Percentiles rank a stretch among this genome's conserved stretches.
Evolutionary conservation across 2,113 vertebrate genomes (phyloP).

Genomic region (Vidua chalybeata): DNA sequence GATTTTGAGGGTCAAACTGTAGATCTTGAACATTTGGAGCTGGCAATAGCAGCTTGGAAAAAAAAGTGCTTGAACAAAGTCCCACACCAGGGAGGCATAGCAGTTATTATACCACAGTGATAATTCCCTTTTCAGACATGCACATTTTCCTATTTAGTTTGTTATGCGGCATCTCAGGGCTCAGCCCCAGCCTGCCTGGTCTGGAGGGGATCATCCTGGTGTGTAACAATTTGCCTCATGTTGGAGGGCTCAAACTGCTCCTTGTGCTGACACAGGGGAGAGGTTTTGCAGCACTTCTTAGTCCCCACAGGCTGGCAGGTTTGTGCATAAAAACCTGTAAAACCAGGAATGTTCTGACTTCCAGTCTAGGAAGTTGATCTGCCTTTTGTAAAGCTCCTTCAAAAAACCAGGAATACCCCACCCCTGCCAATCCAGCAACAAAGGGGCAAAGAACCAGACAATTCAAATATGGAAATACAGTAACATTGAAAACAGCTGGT

Average conservation of each 20-base stretch:
- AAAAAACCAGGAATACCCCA: background rate
- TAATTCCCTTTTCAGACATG: background rate
- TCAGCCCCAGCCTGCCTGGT: background rate
- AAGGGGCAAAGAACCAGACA: background rate
- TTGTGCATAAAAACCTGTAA: background rate
- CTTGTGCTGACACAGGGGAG: background rate
- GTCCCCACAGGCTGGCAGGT: background rate
- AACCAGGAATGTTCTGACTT: background rate
- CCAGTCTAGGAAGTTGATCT: background rate
- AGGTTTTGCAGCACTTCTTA: background rate
- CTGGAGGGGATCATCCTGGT: background rate
- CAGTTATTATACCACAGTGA: background rate
- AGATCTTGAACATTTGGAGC: constrained; percentile 38
- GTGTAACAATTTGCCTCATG: background rate
- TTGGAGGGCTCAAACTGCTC: background rate
- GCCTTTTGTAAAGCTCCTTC: background rate
- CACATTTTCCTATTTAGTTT: background rate
- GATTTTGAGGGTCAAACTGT: constrained; percentile 45
- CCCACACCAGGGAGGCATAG: background rate
- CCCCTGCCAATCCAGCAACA: background rate
- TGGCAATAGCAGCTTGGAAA: background rate
- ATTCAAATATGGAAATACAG: background rate
- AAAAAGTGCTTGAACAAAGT: background rate
- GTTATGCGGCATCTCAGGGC: background rate
- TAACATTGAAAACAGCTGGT: background rate